Percentiles rank a stretch among this genome's conserved stretches.
These are phyloP conservation scores for Thermophis baileyi DNA, from an alignment of 2,113 vertebrate genomes.

Conservation along the genomic window DNA sequence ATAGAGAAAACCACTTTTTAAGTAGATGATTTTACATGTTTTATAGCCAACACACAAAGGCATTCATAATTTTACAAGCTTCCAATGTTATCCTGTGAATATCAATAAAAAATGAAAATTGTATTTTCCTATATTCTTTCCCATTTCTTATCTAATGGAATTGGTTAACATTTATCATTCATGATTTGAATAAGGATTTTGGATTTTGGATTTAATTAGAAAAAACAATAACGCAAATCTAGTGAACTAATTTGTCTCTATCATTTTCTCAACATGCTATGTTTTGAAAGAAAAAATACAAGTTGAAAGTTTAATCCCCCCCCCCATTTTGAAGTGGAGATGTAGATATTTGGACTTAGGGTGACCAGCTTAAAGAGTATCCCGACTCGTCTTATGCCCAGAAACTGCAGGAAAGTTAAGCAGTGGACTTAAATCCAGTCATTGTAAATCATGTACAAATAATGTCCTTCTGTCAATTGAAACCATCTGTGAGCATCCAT, in stretches of 20 bases:
- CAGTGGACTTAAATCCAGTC: constrained; percentile 39
- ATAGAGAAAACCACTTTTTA: not conserved
- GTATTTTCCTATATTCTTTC: not conserved
- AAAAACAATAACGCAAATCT: constrained; percentile 6
- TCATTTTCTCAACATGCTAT: not conserved
- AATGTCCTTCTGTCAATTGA: constrained; percentile 48
- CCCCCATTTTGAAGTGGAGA: constrained; percentile 7
- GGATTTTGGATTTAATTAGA: constrained; percentile 27
- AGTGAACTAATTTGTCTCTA: not conserved
- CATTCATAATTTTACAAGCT: not conserved
- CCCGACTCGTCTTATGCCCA: not conserved
- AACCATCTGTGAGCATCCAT: constrained; percentile 53
- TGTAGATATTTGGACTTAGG: constrained; percentile 9
- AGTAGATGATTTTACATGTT: not conserved
- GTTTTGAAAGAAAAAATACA: constrained; percentile 29
- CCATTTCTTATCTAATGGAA: not conserved
- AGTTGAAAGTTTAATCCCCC: constrained; percentile 2
- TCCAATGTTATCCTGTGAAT: not conserved
- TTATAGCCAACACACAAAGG: not conserved
- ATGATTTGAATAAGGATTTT: constrained; percentile 5
- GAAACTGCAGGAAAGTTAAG: constrained; percentile 32
- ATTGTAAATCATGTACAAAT: constrained; percentile 34
- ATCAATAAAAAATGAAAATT: not conserved
- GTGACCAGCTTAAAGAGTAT: not conserved
- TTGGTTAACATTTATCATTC: not conserved